Conservation (phyloP, 2,113 vertebrate genomes). For the Notechis scutatus region DNA sequence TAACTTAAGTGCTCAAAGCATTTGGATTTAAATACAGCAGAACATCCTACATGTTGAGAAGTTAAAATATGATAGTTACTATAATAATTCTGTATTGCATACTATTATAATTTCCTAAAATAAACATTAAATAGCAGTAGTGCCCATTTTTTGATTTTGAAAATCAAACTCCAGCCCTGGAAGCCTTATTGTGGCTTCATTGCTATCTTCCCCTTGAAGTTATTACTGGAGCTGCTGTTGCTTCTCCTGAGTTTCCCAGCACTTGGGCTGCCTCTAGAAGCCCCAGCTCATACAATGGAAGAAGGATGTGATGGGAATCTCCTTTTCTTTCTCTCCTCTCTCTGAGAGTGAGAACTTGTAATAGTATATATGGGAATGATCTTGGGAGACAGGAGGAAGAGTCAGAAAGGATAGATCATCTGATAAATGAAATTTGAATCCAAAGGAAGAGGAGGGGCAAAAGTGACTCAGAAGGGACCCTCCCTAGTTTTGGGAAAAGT, state of each 20-base stretch:
- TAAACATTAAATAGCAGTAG: background rate
- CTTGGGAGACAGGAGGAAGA: background rate
- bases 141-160: background rate
- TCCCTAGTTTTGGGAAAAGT: background rate
- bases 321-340: background rate
- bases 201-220: background rate
- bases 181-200: background rate
- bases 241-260: background rate
- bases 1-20: background rate
- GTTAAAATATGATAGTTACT: background rate
- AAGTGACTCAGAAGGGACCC: background rate
- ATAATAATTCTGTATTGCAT: background rate
- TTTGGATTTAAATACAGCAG: background rate
- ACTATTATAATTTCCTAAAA: background rate
- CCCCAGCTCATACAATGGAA: background rate
- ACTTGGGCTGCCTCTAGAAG: background rate
- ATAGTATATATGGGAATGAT: background rate
- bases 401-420: background rate
- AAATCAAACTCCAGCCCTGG: background rate
- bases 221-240: background rate
- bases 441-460: background rate
- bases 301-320: background rate
- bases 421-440: background rate
- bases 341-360: background rate
- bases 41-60: background rate